phyloP scores from a whole-genome alignment of 2,113 vertebrate species.

The Crotalus tigris region DNA sequence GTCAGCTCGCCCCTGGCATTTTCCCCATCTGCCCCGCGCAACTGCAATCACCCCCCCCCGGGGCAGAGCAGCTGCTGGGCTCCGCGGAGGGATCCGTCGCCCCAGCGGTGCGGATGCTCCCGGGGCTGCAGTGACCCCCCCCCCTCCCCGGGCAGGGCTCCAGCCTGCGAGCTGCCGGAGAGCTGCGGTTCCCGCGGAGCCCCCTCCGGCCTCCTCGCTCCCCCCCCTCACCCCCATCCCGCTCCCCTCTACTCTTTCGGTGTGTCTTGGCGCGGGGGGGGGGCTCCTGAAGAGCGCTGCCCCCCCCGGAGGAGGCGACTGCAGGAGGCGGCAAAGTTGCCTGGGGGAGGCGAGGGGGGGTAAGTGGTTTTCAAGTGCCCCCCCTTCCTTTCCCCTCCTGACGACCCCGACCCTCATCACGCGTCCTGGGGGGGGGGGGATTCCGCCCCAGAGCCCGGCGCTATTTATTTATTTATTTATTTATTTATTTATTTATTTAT shows the following conservation, averaged over 20 bases:
- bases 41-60: neutral
- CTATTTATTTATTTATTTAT: neutral
- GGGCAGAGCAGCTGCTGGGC: too few species aligned
- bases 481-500: too few species aligned
- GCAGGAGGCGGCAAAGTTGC: neutral
- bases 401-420: neutral
- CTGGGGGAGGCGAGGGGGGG: rapidly evolving
- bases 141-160: too few species aligned
- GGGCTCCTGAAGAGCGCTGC: neutral
- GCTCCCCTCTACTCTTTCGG: neutral
- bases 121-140: neutral
- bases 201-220: neutral
- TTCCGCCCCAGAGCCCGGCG: neutral
- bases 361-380: neutral
- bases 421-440: neutral
- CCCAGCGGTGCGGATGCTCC: too few species aligned
- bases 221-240: neutral
- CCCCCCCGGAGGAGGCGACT: neutral
- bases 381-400: neutral
- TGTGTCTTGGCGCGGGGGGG: neutral
- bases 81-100: too few species aligned
- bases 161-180: too few species aligned
- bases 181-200: too few species aligned
- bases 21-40: neutral
- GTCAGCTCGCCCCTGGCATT: neutral